A percentile compares a stretch with the other conserved stretches of the same genome.
phyloP scores from a whole-genome alignment of 2,113 vertebrate species.

The Cinclus cinclus region DNA sequence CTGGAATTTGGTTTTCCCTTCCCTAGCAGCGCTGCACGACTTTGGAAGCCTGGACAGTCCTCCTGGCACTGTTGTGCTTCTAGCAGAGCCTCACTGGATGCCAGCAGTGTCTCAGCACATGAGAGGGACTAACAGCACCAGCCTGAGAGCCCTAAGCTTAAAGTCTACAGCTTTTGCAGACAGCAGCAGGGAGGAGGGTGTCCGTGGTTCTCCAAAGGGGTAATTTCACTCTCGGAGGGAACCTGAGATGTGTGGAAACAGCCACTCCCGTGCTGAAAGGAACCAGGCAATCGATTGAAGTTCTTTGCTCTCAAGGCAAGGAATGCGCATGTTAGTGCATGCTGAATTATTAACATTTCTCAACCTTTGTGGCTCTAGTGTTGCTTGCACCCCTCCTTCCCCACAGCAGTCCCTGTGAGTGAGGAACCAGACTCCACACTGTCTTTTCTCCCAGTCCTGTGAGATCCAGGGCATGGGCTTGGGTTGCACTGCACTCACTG shows the following conservation, averaged over 20 bases:
- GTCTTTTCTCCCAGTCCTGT: neutral
- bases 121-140: neutral
- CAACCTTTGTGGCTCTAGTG: neutral
- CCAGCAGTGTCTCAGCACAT: neutral
- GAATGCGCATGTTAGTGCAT: constrained; percentile 68
- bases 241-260: constrained; percentile 19
- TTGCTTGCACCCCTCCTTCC: neutral
- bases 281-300: constrained; percentile 39
- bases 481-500: neutral
- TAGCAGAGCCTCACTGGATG: neutral
- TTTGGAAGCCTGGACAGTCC: neutral
- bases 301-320: constrained; percentile 56
- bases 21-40: fast-evolving
- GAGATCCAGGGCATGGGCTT: neutral
- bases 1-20: neutral
- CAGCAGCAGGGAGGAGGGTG: neutral
- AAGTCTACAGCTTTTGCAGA: neutral
- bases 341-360: constrained; percentile 72
- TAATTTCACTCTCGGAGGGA: constrained; percentile 40
- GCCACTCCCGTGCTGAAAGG: constrained; percentile 12
- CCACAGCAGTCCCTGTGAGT: neutral
- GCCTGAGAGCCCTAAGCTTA: neutral
- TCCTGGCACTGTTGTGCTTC: neutral
- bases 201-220: neutral
- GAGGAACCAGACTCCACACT: neutral